These are phyloP conservation scores for Ypsolopha sequella DNA, from an alignment of 2,888 invertebrate species.

Conservation along the genomic window DNA sequence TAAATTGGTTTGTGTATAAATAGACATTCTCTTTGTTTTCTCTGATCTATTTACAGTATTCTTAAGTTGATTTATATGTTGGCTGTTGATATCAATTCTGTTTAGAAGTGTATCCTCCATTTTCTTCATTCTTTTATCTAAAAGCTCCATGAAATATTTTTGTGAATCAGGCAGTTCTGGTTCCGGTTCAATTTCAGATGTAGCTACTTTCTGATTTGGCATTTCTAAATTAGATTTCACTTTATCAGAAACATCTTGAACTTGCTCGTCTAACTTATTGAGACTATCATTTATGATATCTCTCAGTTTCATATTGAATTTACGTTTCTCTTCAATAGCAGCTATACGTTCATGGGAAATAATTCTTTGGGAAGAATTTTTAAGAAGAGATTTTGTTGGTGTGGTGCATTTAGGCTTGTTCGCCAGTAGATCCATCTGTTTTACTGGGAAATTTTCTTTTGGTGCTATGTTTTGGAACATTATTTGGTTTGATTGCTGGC, in stretches of 20 bases:
- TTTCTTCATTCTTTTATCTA: conserved; percentile 42
- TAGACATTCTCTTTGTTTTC: conserved; percentile 11
- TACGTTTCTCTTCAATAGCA: conserved; percentile 48
- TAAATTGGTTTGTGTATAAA: conserved; percentile 27
- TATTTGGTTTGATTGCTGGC: too few relatives aligned
- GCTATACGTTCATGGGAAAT: conserved; percentile 11
- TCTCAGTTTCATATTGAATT: conserved; percentile 52
- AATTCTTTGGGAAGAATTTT: not conserved
- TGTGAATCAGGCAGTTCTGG: conserved; percentile 18
- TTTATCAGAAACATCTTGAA: not conserved
- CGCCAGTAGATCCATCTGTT: too few relatives aligned
- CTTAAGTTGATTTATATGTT: conserved; percentile 38
- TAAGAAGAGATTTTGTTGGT: too few relatives aligned
- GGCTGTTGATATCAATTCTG: conserved; percentile 50
- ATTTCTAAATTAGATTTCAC: not conserved
- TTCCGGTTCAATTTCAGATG: conserved; percentile 6
- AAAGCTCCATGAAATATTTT: conserved; percentile 30
- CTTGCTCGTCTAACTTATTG: conserved; percentile 28
- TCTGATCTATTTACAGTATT: conserved; percentile 7
- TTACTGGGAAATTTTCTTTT: too few relatives aligned
- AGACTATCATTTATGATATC: conserved; percentile 47
- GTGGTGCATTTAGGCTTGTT: too few relatives aligned
- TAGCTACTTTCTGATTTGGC: not conserved
- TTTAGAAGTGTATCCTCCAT: conserved; percentile 43
- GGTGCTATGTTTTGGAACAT: too few relatives aligned